Evolutionary conservation across 2,888 invertebrate species (phyloP).

Genomic region (Ophioninae sp.): DNA sequence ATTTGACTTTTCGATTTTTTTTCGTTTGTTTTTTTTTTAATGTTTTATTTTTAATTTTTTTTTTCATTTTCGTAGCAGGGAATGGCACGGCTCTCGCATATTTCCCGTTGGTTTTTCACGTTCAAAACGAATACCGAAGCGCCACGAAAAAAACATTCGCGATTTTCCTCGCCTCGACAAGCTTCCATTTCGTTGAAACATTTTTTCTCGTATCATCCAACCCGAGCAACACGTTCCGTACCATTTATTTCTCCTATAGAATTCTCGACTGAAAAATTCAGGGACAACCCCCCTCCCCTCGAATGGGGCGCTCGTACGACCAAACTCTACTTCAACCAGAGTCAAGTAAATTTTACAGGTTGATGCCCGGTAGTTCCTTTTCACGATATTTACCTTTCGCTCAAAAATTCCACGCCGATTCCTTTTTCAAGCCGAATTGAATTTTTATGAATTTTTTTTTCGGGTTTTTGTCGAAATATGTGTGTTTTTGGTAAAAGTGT

Average conservation of each 20-base stretch:
- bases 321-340: background rate
- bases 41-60: too few relatives aligned
- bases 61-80: conserved; percentile 7
- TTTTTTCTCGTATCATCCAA: background rate
- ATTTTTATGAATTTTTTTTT: too few relatives aligned
- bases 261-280: background rate
- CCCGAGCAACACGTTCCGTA: background rate
- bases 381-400: too few relatives aligned
- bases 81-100: too few relatives aligned
- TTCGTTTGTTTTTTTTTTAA: too few relatives aligned
- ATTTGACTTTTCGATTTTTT: conserved; percentile 41
- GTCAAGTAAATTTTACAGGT: background rate
- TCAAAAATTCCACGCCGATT: too few relatives aligned
- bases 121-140: background rate
- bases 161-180: conserved; percentile 11
- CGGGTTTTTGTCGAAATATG: too few relatives aligned
- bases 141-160: background rate
- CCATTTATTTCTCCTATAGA: background rate
- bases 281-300: background rate
- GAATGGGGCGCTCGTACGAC: background rate
- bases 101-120: background rate
- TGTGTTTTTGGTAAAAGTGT: too few relatives aligned
- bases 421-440: too few relatives aligned
- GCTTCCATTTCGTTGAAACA: conserved; percentile 22
- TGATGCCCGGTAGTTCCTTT: too few relatives aligned